phyloP scores from a whole-genome alignment of 2,888 invertebrate species.

The Colletes collaris region DNA sequence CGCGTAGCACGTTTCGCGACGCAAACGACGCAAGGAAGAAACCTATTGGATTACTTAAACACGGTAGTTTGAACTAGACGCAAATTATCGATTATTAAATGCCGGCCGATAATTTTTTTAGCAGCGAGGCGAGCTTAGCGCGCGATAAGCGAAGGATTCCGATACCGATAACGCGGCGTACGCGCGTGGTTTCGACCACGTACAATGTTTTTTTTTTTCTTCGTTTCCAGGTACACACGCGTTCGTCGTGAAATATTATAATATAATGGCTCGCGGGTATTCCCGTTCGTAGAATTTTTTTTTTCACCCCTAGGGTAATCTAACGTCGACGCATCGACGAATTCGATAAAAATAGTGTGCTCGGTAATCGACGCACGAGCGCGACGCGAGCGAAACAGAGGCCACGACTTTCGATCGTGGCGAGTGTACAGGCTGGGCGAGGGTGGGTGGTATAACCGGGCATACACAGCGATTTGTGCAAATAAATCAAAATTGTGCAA shows the following conservation, averaged over 20 bases:
- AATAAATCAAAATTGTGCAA: too few species aligned
- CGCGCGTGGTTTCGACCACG: too few species aligned
- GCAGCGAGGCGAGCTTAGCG: too few species aligned
- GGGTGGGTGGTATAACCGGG: too few species aligned
- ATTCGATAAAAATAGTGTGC: conserved; percentile 23
- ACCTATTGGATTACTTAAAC: conserved; percentile 12
- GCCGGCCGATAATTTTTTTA: not conserved
- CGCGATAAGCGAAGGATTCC: too few species aligned
- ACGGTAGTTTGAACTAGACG: not conserved
- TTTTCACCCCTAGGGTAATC: too few species aligned
- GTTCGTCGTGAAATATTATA: too few species aligned
- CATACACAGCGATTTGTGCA: conserved; percentile 6
- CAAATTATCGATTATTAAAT: conserved; percentile 8
- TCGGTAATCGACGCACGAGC: not conserved
- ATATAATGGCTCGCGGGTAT: too few species aligned
- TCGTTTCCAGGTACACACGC: too few species aligned
- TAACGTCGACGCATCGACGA: conserved; percentile 12
- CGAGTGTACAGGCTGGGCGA: conserved; percentile 12
- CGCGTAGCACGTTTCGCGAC: conserved; percentile 11
- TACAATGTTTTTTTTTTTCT: too few species aligned
- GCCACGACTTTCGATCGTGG: conserved; percentile 21
- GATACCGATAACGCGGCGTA: too few species aligned
- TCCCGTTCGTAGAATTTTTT: too few species aligned
- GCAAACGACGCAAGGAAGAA: conserved; percentile 26
- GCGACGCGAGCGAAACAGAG: conserved; percentile 13